Conservation (phyloP, 2,797 vertebrate genomes). For the Helostoma temminkii region DNA sequence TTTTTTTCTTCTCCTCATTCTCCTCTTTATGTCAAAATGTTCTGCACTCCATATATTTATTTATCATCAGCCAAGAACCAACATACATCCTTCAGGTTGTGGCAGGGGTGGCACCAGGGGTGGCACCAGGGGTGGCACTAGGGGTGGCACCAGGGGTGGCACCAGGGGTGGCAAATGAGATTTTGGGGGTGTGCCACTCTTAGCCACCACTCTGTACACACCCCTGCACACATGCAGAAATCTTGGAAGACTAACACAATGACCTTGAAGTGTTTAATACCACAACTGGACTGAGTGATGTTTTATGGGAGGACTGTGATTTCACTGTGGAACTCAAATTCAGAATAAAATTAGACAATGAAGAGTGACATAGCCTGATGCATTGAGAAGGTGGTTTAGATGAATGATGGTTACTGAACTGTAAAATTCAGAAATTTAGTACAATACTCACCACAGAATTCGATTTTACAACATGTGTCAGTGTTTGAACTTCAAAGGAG, state of each 20-base stretch:
- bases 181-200: neutral
- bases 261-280: conserved; percentile 47
- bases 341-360: conserved; percentile 5
- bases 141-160: neutral
- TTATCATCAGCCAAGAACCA: too few species aligned
- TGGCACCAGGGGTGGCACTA: neutral
- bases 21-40: too few species aligned
- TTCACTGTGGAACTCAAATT: conserved; percentile 22
- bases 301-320: conserved; percentile 29
- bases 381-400: neutral
- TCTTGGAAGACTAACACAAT: conserved; percentile 9
- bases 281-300: conserved; percentile 17
- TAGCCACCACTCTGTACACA: too few species aligned
- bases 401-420: too few species aligned
- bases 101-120: too few species aligned
- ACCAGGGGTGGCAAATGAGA: neutral
- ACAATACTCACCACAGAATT: too few species aligned
- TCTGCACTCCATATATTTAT: too few species aligned
- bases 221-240: neutral
- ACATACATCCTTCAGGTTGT: too few species aligned
- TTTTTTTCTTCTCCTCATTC: too few species aligned
- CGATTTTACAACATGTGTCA: neutral
- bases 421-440: too few species aligned
- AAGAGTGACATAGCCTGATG: too few species aligned
- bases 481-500: neutral